phyloP scores from a whole-genome alignment of 2,113 vertebrate species.

The Platysteira castanea region DNA sequence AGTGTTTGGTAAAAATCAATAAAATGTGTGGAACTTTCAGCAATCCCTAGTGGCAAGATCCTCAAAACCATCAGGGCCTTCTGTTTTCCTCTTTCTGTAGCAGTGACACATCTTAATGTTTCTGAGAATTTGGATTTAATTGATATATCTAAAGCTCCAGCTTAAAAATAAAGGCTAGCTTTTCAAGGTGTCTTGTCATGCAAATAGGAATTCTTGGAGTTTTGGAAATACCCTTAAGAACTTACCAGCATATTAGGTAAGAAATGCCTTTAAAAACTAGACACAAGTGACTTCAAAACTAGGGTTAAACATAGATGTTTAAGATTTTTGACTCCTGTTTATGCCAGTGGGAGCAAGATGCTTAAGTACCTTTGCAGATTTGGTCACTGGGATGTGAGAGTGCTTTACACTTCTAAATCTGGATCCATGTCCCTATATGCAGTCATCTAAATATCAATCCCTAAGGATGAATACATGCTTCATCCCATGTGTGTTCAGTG shows the following conservation, averaged over 20 bases:
- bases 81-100: background rate
- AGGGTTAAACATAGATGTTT: background rate
- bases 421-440: background rate
- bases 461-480: background rate
- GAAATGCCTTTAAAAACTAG: background rate
- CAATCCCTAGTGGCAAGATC: background rate
- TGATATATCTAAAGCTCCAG: background rate
- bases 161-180: background rate
- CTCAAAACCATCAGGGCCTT: background rate
- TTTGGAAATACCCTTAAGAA: background rate
- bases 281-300: background rate
- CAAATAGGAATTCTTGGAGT: background rate
- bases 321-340: background rate
- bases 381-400: background rate
- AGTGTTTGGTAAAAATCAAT: background rate
- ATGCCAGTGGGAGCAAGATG: background rate
- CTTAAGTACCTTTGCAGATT: background rate
- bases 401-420: background rate
- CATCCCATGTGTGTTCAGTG: background rate
- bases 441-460: background rate
- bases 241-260: background rate
- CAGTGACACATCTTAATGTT: background rate
- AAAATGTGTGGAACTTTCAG: background rate
- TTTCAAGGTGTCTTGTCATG: background rate
- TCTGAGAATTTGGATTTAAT: background rate